Conservation (phyloP, 64 coral and sea anemone genomes). For the Stylophora pistillata region DNA sequence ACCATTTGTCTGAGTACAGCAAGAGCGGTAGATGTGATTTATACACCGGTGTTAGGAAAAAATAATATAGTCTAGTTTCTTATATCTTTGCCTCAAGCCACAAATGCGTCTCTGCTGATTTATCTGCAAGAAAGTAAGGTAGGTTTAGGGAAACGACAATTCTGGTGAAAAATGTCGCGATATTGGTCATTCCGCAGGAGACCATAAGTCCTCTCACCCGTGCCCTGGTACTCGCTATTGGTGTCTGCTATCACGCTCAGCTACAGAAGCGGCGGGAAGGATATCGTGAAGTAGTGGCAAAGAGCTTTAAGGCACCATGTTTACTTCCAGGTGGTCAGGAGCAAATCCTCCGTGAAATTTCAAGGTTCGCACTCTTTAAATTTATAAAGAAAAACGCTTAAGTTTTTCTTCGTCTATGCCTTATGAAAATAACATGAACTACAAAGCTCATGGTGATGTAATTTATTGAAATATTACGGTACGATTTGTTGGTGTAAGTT, state of each 20-base stretch:
- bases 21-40: no score
- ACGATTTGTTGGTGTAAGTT: no score
- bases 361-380: conserved; percentile 21
- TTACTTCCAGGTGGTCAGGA: conserved; percentile 37
- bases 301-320: conserved; percentile 41
- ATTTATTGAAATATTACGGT: no score
- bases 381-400: neutral
- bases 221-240: conserved; percentile 49
- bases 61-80: no score
- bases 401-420: no score
- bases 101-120: no score
- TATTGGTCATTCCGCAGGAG: neutral
- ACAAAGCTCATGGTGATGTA: no score
- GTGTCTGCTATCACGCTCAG: conserved; percentile 57
- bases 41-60: no score
- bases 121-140: no score
- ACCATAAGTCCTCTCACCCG: conserved; percentile 7
- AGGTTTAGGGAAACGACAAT: neutral
- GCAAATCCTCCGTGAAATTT: conserved; percentile 67
- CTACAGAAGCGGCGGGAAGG: conserved; percentile 15
- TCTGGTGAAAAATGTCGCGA: neutral
- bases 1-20: no score
- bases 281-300: conserved; percentile 42
- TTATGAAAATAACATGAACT: no score
- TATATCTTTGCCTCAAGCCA: no score